phyloP scores from a whole-genome alignment of 2,113 vertebrate species.

The Antechinus flavipes region DNA sequence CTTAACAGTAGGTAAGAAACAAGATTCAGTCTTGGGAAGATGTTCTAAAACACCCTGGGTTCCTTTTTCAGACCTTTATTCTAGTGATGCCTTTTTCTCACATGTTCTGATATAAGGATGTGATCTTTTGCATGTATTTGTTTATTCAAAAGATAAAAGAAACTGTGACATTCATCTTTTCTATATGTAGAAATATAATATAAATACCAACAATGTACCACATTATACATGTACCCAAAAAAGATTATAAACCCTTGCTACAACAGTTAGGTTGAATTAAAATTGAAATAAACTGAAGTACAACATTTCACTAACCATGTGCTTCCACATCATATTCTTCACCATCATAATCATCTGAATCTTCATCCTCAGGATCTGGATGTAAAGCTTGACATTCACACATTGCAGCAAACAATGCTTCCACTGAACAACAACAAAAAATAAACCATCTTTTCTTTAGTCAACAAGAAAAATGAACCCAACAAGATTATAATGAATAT shows the following conservation, averaged over 20 bases:
- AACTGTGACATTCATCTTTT: not conserved
- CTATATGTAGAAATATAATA: not conserved
- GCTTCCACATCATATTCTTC: constrained; percentile 97
- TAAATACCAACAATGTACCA: not conserved
- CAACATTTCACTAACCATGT: constrained; percentile 86
- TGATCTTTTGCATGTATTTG: not conserved
- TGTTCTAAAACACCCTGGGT: not conserved
- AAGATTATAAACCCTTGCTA: not conserved
- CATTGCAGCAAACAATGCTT: constrained; percentile 96
- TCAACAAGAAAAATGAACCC: constrained; percentile 19
- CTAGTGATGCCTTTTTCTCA: not conserved
- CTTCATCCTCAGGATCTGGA: constrained; percentile 94
- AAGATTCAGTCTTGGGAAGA: not conserved
- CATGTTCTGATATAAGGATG: not conserved
- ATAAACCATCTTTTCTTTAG: constrained; percentile 25
- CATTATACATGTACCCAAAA: constrained; percentile 1
- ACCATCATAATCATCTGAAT: constrained; percentile 96
- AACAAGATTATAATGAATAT: constrained; percentile 36
- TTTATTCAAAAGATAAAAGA: constrained; percentile 17
- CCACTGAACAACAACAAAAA: constrained; percentile 86
- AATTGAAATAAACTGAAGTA: constrained; percentile 34
- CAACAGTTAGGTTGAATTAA: constrained; percentile 19
- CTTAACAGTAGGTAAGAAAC: constrained; percentile 6
- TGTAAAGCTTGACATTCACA: constrained; percentile 98
- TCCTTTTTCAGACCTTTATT: not conserved